Base-by-base conservation (phyloP, 2,888 invertebrate species). In the Parochlus steinenii region DNA sequence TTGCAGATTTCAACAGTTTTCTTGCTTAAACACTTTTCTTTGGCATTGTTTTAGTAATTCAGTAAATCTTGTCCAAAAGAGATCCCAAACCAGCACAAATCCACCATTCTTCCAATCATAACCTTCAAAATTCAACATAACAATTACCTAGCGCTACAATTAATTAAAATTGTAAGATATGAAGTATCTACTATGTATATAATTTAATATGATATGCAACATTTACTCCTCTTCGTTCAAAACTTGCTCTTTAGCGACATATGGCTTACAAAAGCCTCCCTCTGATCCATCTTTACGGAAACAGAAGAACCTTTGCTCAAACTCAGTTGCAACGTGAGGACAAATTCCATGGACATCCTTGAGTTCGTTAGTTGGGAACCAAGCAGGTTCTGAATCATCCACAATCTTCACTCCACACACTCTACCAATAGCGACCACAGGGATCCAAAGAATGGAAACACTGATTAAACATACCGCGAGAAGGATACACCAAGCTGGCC, bases 281-380 rank as follows among this genome's bases (percentile, higher is more conserved):
- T 87, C 87, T 17, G 73, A 67, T 8, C 86, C 87, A 46, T 87
- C 86, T 37, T 75, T 71, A 44, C 75, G 68, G 47, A 83, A 85
- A 53, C 87, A 86, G 62, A 89, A 87, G 11, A 89, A 59, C 29
- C 78, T 52, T 5, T 75, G 75, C 56, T 87, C 86, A 6, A 77
- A 65, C 3, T 73, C 61, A 1, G 83, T 78, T 1, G 83, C 79
- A 52, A 77, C 75, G 47, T 80, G 79, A 2, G 85, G 81, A 48
- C 83, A 76, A 43, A 90, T 81, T 38, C 83, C 83, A 51, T 89
- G 83, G 54, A 83, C 87, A 52, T 89, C 87, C 43, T 79, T 76
- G 2, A 90, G 64, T 49, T 89, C 89, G 19, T 78, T 76, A 0
- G 80, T 79, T 0, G 89, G 89, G 55, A 89, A 90, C 89, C 89